phyloP scores from a whole-genome alignment of 2,797 vertebrate species.

The Morelia viridis region DNA sequence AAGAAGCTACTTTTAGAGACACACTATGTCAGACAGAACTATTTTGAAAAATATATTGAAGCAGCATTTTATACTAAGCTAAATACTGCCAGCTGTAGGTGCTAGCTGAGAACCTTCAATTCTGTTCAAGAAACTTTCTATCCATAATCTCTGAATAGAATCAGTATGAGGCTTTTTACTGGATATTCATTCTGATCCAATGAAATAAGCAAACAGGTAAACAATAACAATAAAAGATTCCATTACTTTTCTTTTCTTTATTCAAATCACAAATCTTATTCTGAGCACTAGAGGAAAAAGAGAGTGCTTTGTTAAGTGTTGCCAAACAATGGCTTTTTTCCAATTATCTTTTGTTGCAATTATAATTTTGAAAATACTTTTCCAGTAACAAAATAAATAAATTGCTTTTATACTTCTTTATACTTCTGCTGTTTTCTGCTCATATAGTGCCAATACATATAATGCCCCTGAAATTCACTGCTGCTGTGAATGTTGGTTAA shows the following conservation, averaged over 20 bases:
- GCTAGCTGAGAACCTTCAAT: neutral
- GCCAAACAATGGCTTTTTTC: neutral
- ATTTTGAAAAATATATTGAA: neutral
- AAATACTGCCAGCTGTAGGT: neutral
- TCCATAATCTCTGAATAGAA: neutral
- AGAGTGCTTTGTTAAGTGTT: neutral
- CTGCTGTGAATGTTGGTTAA: neutral
- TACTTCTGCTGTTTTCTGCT: neutral
- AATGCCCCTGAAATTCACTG: neutral
- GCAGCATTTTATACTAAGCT: too few relatives aligned
- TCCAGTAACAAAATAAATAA: neutral
- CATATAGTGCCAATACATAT: neutral
- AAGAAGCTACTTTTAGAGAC: neutral
- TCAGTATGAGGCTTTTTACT: neutral
- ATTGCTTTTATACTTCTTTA: neutral
- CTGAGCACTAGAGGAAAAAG: neutral
- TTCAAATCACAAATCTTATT: neutral
- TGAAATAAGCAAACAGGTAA: neutral
- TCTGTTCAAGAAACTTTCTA: neutral
- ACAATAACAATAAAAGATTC: neutral
- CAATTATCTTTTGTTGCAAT: neutral
- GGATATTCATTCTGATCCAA: neutral
- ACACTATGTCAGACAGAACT: neutral
- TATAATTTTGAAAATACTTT: neutral
- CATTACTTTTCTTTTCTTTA: neutral